Base-by-base conservation (phyloP, 2,888 invertebrate genomes). In the Sabellastarte sp. region DNA sequence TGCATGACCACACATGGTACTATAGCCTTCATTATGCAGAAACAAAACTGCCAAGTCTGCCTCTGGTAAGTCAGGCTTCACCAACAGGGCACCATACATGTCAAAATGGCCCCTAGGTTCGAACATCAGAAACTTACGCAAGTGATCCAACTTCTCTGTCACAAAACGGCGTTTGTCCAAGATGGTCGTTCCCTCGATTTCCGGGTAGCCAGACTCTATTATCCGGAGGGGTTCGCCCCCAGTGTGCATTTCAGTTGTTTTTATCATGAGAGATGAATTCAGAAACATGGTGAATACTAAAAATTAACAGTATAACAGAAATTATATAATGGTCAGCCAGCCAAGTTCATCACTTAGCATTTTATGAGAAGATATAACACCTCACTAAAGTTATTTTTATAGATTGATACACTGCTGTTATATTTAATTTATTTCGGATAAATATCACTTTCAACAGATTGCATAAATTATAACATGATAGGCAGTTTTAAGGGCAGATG, bases 91-190 rank as follows among this genome's bases (percentile, higher is more conserved):
- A 3, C 81, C 84, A 66, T 80, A 84, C 84, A 84, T 84, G 66
- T 84, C 84, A 59, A 66, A 73, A 62, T 84, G 84, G 10, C 84
- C 84, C n/a, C 84, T 75, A 0, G 84, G 84, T 68, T 84, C 84
- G 50, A 71, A 72, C 69, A 84, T 82, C 10, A 84, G 20, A 5
- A 41, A 41, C 20, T 41, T 41, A 10, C 41, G 5, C 32, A 74
- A 73, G 15, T 73, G 63, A 64, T 83, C 83, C n/a, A 76, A 57
- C 30, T 78, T 63, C 29, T 70, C 68, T 29, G 65, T 67, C 0
- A 76, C 67, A 66, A 74, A 78, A 2, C 70, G 63, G 5, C 75
- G 65, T 61, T 83, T 83, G n/a, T 82, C 80, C 50, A 82, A 67
- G 24, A 84, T 67, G 2, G 81, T 80, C 3, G 62, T 55, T 1